Percentiles rank a stretch among this genome's conserved stretches.
phyloP scores from a whole-genome alignment of 2,797 vertebrate species.

The Setipinna tenuifilis region DNA sequence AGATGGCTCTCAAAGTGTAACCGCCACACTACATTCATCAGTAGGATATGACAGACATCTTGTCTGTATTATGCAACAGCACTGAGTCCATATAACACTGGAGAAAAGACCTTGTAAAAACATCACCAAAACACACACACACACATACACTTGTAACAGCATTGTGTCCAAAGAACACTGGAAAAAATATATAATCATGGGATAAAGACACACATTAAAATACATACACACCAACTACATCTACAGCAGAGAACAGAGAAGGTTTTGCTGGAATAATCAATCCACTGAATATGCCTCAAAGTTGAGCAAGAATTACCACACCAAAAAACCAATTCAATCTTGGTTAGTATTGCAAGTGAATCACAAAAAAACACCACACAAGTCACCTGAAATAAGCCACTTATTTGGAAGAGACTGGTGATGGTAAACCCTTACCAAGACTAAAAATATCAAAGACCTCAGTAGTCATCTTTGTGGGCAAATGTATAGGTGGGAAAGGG shows the following conservation, averaged over 20 bases:
- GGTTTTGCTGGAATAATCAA: background rate
- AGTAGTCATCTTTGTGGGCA: background rate
- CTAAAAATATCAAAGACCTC: background rate
- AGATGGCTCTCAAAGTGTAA: background rate
- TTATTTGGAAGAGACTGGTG: background rate
- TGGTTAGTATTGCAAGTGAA: background rate
- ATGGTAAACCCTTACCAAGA: background rate
- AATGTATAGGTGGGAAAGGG: background rate
- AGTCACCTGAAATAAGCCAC: background rate
- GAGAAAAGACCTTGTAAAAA: background rate
- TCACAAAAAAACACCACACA: background rate
- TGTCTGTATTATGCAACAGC: background rate
- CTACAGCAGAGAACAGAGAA: background rate
- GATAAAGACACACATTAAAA: background rate
- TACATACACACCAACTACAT: background rate
- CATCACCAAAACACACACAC: no score
- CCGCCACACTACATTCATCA: background rate
- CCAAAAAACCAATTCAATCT: background rate
- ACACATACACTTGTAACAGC: background rate
- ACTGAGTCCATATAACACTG: constrained; percentile 2
- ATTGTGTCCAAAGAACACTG: constrained; percentile 6
- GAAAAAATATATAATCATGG: background rate
- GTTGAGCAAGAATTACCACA: no score
- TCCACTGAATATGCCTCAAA: no score
- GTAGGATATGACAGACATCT: background rate